phyloP scores from a whole-genome alignment of 2,797 vertebrate species.

The Clarias laeviceps region DNA sequence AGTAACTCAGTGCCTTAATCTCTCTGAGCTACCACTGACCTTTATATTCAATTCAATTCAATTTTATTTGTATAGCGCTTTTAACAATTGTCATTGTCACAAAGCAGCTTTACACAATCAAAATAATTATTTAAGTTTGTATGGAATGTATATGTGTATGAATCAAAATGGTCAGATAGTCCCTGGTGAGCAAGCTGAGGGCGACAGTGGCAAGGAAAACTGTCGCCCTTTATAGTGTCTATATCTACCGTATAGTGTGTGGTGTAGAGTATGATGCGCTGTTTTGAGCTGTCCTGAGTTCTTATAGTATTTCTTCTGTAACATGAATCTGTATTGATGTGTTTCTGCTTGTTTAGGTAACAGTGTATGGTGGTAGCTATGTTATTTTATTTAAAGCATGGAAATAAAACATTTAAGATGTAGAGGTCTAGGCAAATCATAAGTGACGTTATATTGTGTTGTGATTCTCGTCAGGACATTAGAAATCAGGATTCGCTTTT shows the following conservation, averaged over 20 bases:
- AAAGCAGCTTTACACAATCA: too few relatives aligned
- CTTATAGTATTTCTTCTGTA: background rate
- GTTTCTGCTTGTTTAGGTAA: conserved; percentile 12
- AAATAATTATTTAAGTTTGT: too few relatives aligned
- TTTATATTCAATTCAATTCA: too few relatives aligned
- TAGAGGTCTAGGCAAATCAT: background rate
- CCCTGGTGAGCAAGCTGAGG: too few relatives aligned
- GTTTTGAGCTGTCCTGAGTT: background rate
- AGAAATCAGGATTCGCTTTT: background rate
- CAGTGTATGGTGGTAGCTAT: background rate
- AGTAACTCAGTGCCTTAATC: too few relatives aligned
- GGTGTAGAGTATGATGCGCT: background rate
- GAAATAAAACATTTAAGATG: background rate
- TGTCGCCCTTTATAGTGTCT: too few relatives aligned
- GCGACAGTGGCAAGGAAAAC: too few relatives aligned
- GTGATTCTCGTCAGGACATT: background rate
- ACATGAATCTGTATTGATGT: background rate
- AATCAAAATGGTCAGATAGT: too few relatives aligned
- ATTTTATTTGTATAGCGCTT: too few relatives aligned
- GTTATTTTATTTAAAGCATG: background rate
- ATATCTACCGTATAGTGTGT: background rate
- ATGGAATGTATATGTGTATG: too few relatives aligned
- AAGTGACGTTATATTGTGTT: fast-evolving
- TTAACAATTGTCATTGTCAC: too few relatives aligned
- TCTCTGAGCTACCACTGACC: background rate